These are phyloP conservation scores for Watsonalla cultraria DNA, from an alignment of 2,888 invertebrate genomes.

Conservation along the genomic window DNA sequence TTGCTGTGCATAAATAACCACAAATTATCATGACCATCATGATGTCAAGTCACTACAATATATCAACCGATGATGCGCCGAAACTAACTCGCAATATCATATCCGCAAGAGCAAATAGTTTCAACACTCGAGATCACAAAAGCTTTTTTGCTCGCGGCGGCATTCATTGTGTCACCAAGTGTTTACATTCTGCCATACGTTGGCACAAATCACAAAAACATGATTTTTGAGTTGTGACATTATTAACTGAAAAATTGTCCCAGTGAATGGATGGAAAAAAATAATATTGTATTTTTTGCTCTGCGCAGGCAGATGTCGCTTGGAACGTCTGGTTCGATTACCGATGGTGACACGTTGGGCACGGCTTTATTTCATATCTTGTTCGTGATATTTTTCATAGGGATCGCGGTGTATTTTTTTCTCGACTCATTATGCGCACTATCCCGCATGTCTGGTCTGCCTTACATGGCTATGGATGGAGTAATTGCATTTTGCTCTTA, in stretches of 20 bases:
- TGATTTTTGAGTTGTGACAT: slow-evolving; percentile 60
- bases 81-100: slow-evolving; percentile 20
- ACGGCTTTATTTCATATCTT: slow-evolving; percentile 68
- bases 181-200: slow-evolving; percentile 52
- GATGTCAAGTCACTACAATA: not conserved
- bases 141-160: slow-evolving; percentile 27
- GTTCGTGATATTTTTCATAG: slow-evolving; percentile 54
- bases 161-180: slow-evolving; percentile 49
- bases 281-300: slow-evolving; percentile 58
- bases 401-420: slow-evolving; percentile 35
- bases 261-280: slow-evolving; percentile 30
- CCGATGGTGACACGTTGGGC: slow-evolving; percentile 53
- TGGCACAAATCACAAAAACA: slow-evolving; percentile 42
- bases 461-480: slow-evolving; percentile 24
- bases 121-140: slow-evolving; percentile 38
- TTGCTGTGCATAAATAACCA: too few relatives aligned
- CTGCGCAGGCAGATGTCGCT: slow-evolving; percentile 60
- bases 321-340: slow-evolving; percentile 63
- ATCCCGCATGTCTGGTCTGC: slow-evolving; percentile 23
- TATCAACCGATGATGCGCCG: not conserved
- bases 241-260: slow-evolving; percentile 70
- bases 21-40: too few relatives aligned
- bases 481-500: slow-evolving; percentile 20
- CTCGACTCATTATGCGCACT: slow-evolving; percentile 26
- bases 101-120: slow-evolving; percentile 41